Conservation (phyloP, 2,113 vertebrate species). For the Pica pica region DNA sequence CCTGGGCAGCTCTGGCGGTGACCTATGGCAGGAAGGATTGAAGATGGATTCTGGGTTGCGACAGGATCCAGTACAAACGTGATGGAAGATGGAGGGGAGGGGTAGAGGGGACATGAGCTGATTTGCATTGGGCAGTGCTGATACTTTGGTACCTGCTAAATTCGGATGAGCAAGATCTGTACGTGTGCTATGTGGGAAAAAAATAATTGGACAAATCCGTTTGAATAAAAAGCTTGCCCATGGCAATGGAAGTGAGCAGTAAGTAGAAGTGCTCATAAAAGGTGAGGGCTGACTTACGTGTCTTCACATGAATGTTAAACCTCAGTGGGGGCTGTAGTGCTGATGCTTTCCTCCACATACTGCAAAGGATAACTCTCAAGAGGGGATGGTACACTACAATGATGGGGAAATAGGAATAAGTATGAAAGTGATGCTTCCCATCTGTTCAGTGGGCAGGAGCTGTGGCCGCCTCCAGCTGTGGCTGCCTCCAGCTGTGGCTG, state of each 20-base stretch:
- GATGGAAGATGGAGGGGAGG: background rate
- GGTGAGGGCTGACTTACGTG: background rate
- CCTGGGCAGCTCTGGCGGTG: background rate
- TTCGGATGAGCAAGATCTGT: background rate
- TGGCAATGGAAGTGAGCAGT: background rate
- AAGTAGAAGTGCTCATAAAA: background rate
- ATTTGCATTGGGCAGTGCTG: background rate
- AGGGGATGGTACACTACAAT: fast-evolving
- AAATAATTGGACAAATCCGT: background rate
- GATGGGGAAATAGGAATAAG: fast-evolving
- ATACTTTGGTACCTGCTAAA: background rate
- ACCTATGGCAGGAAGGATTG: background rate
- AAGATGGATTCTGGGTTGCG: background rate
- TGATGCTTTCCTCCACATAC: background rate
- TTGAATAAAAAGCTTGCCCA: background rate
- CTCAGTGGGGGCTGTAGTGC: background rate
- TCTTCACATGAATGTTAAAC: fast-evolving
- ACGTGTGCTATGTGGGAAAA: background rate
- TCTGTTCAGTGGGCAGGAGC: background rate
- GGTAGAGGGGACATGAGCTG: background rate
- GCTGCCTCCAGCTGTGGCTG: background rate
- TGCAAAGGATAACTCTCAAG: background rate
- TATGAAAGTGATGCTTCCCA: background rate
- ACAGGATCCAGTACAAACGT: background rate
- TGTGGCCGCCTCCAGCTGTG: background rate